phyloP scores from a whole-genome alignment of 2,888 invertebrate species.

The Papilio elwesi region DNA sequence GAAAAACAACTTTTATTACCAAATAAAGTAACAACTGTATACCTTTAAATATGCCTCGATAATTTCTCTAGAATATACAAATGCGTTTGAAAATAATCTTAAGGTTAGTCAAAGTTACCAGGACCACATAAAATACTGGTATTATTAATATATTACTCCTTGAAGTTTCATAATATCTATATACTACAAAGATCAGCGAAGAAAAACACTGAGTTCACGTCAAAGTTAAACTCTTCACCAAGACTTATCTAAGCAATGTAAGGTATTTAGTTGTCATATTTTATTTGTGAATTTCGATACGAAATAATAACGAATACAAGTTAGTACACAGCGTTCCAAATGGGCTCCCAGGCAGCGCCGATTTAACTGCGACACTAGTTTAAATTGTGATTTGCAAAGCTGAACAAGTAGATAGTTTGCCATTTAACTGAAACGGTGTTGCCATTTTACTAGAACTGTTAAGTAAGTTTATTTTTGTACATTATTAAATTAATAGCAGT shows the following conservation, averaged over 20 bases:
- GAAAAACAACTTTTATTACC: slow-evolving; percentile 40
- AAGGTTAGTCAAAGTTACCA: background rate
- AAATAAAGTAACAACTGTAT: background rate
- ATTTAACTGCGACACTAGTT: background rate
- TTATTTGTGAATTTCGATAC: background rate
- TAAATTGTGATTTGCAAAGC: slow-evolving; percentile 14
- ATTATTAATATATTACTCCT: background rate
- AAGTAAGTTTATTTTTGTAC: background rate
- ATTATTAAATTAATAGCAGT: background rate
- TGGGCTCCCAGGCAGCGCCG: background rate
- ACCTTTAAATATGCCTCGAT: too few relatives aligned
- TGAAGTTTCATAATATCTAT: too few relatives aligned
- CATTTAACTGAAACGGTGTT: slow-evolving; percentile 5
- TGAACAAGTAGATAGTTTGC: slow-evolving; percentile 9
- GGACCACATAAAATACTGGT: too few relatives aligned
- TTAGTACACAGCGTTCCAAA: background rate
- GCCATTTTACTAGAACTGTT: background rate
- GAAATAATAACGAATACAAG: background rate
- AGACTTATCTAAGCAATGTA: background rate
- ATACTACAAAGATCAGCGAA: too few relatives aligned
- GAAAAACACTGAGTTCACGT: too few relatives aligned
- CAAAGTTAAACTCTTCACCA: background rate
- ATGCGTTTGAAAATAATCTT: too few relatives aligned
- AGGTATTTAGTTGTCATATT: background rate
- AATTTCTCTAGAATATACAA: too few relatives aligned